Evolutionary conservation across 1,140 invertebrate species (phyloP).

Genomic region (Leucophenga varia): DNA sequence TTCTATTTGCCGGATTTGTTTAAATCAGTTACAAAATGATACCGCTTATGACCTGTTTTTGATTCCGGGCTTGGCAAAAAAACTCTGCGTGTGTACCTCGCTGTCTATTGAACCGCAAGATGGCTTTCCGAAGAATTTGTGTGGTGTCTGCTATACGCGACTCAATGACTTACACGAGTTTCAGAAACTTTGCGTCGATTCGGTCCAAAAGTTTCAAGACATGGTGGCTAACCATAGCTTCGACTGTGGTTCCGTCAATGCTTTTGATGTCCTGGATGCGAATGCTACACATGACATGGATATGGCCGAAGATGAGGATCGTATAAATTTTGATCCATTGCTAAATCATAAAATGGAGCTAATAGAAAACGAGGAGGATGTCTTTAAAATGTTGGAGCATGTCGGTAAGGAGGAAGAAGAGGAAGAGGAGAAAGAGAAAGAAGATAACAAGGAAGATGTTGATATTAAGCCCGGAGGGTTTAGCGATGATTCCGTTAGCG

Average conservation of each 20-base stretch:
- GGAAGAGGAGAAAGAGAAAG: slow-evolving; percentile 29
- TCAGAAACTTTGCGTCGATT: slow-evolving; percentile 44
- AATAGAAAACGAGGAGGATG: slow-evolving; percentile 49
- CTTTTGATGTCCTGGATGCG: slow-evolving; percentile 37
- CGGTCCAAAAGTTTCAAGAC: slow-evolving; percentile 48
- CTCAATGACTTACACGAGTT: slow-evolving; percentile 50
- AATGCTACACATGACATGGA: slow-evolving; percentile 22
- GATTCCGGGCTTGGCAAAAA: slow-evolving; percentile 48
- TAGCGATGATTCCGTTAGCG: slow-evolving; percentile 22
- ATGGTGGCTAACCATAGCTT: slow-evolving; percentile 41
- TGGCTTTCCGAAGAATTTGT: slow-evolving; percentile 48
- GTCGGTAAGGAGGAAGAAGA: slow-evolving; percentile 46
- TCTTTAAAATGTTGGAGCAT: slow-evolving; percentile 49
- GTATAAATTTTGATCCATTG: slow-evolving; percentile 49
- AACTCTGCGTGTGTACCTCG: slow-evolving; percentile 45
- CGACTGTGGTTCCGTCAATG: slow-evolving; percentile 23
- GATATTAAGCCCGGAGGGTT: slow-evolving; percentile 16
- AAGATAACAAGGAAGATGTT: slow-evolving; percentile 15
- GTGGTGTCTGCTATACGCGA: slow-evolving; percentile 40
- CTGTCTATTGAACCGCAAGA: slow-evolving; percentile 48
- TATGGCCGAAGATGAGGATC: slow-evolving; percentile 38
- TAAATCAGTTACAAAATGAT: slow-evolving; percentile 45
- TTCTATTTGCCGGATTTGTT: slow-evolving; percentile 47
- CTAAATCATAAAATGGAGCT: slow-evolving; percentile 49
- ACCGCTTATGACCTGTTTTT: slow-evolving; percentile 44